Conservation (phyloP, 2,888 invertebrate species). For the Anthophora plumipes region DNA sequence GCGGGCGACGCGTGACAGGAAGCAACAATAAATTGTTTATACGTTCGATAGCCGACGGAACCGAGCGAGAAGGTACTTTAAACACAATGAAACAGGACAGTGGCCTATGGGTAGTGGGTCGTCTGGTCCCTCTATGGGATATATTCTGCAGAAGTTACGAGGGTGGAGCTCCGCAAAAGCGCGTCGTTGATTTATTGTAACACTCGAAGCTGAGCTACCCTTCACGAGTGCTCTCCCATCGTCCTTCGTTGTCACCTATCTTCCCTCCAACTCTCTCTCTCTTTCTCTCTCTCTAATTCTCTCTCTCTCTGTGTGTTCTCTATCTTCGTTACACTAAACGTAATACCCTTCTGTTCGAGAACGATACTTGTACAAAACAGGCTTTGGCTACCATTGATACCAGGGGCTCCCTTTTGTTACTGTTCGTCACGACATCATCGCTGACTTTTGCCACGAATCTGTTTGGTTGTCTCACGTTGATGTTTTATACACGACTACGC, state of each 20-base stretch:
- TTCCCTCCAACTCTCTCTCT: conserved; percentile 9
- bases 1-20: conserved; percentile 11
- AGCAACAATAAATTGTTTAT: conserved; percentile 60
- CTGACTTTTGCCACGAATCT: conserved; percentile 24
- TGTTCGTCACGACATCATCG: conserved; percentile 56
- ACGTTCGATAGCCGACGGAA: conserved; percentile 52
- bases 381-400: conserved; percentile 57
- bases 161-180: conserved; percentile 74
- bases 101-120: conserved; percentile 53
- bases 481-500: conserved; percentile 26
- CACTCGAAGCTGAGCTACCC: conserved; percentile 75
- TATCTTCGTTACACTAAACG: conserved; percentile 18
- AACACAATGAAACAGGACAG: conserved; percentile 69
- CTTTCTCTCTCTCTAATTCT: background rate
- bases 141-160: conserved; percentile 65
- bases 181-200: conserved; percentile 79
- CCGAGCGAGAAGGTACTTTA: conserved; percentile 64
- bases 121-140: conserved; percentile 67
- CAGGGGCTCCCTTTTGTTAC: conserved; percentile 41
- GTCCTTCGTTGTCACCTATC: conserved; percentile 32
- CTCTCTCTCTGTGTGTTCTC: background rate
- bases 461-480: conserved; percentile 1
- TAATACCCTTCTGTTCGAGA: conserved; percentile 55
- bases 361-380: conserved; percentile 61
- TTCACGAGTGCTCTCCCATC: conserved; percentile 41